Evolutionary conservation across 2,888 invertebrate genomes (phyloP).

Genomic region (Heliconius ismenius): DNA sequence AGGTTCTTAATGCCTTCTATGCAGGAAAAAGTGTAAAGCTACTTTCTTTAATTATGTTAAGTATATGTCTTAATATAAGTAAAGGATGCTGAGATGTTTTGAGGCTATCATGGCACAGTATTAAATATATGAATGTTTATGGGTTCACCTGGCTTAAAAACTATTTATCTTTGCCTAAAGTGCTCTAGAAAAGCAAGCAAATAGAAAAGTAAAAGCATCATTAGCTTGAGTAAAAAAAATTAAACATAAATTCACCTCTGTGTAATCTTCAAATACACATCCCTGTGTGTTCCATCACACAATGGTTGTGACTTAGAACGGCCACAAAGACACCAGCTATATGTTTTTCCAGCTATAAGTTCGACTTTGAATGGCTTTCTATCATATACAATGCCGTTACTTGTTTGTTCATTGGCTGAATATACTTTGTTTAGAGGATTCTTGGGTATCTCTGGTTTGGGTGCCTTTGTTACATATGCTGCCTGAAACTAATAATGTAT

Average conservation of each 20-base stretch:
- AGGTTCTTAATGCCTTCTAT: not conserved
- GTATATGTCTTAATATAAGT: too few species aligned
- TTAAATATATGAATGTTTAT: not conserved
- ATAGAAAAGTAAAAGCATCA: not conserved
- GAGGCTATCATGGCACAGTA: not conserved
- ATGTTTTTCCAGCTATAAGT: conserved; percentile 88
- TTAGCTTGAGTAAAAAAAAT: conserved; percentile 48
- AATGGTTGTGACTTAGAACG: conserved; percentile 95
- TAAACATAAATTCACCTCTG: conserved; percentile 75
- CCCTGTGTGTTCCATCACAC: conserved; percentile 96
- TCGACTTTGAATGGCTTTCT: conserved; percentile 92
- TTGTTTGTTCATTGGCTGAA: conserved; percentile 83
- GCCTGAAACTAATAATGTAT: conserved; percentile 50
- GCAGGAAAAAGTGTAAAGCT: too few species aligned
- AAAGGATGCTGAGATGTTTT: too few species aligned
- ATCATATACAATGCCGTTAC: conserved; percentile 91
- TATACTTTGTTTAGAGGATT: conserved; percentile 84
- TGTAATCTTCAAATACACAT: conserved; percentile 86
- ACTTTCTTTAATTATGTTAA: too few species aligned
- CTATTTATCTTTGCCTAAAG: not conserved
- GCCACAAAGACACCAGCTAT: conserved; percentile 97
- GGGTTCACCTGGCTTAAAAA: not conserved
- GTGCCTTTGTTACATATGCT: conserved; percentile 66
- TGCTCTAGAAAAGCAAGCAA: not conserved
- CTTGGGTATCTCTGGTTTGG: conserved; percentile 84